Evolutionary conservation across 2,113 vertebrate species (phyloP).

Genomic region (Chaetops frenatus): DNA sequence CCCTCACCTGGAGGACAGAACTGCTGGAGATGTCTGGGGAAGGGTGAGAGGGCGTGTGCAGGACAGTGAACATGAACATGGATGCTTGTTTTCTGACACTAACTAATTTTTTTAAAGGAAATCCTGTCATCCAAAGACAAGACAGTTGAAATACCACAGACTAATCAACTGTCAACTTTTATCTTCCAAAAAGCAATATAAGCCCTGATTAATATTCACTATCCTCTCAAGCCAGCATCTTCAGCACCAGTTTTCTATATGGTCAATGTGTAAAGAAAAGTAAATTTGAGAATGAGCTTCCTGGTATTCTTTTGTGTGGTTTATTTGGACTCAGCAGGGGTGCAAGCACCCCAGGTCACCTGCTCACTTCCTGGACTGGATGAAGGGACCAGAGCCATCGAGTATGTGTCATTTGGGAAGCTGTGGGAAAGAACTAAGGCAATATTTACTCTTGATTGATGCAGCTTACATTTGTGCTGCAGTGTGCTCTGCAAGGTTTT

Average conservation of each 20-base stretch:
- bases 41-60: not conserved
- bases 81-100: not conserved
- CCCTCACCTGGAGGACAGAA: not conserved
- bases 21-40: not conserved
- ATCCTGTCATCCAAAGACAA: not conserved
- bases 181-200: not conserved
- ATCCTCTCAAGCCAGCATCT: not conserved
- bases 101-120: not conserved
- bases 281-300: not conserved
- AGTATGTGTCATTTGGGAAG: not conserved
- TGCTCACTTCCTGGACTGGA: rapidly evolving
- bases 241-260: not conserved
- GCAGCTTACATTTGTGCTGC: not conserved
- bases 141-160: not conserved
- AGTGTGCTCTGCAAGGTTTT: not conserved
- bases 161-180: not conserved
- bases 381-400: not conserved
- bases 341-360: not conserved
- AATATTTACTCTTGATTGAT: not conserved
- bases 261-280: not conserved
- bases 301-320: not conserved
- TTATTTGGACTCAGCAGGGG: not conserved
- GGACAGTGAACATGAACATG: not conserved
- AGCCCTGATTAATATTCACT: not conserved
- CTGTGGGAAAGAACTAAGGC: not conserved